A percentile compares a stretch with the other conserved stretches of the same genome.
These are phyloP conservation scores for Thalassophryne amazonica DNA, from an alignment of 2,797 vertebrate genomes.

Conservation along the genomic window DNA sequence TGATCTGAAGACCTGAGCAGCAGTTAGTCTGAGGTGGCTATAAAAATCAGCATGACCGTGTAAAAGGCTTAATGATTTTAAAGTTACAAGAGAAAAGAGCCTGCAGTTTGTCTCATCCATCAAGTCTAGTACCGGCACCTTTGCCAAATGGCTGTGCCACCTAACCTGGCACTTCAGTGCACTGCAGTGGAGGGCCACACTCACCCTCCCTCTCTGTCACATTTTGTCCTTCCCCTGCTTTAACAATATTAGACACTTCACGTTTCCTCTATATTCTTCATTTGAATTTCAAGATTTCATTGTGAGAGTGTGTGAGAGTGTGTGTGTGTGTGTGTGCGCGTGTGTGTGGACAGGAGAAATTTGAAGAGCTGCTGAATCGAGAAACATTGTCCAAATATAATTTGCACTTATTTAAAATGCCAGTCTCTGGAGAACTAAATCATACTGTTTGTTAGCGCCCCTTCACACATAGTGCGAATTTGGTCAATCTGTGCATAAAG, in stretches of 20 bases:
- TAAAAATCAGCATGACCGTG: slow-evolving; percentile 75
- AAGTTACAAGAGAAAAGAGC: slow-evolving; percentile 80
- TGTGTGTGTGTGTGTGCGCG: not conserved
- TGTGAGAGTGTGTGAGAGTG: not conserved
- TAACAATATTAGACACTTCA: too few species aligned
- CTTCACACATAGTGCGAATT: too few species aligned
- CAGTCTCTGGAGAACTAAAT: too few species aligned
- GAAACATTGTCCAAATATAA: too few species aligned
- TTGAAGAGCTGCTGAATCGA: too few species aligned
- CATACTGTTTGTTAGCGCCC: too few species aligned
- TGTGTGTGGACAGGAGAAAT: too few species aligned
- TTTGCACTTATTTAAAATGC: too few species aligned
- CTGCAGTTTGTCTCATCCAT: slow-evolving; percentile 73
- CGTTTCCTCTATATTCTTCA: too few species aligned
- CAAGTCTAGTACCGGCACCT: slow-evolving; percentile 71
- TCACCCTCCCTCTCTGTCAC: slow-evolving; percentile 4
- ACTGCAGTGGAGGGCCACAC: slow-evolving; percentile 27
- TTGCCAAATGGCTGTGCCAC: slow-evolving; percentile 72
- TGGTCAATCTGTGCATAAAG: too few species aligned
- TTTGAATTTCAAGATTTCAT: too few species aligned
- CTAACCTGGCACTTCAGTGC: slow-evolving; percentile 66
- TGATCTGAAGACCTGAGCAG: slow-evolving; percentile 37
- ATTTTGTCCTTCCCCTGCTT: slow-evolving; percentile 17
- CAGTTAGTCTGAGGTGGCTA: slow-evolving; percentile 62
- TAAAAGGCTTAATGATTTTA: slow-evolving; percentile 83